Percentiles rank a stretch among this genome's conserved stretches.
Evolutionary conservation across 2,888 invertebrate species (phyloP).

Genomic region (Diploptera punctata): DNA sequence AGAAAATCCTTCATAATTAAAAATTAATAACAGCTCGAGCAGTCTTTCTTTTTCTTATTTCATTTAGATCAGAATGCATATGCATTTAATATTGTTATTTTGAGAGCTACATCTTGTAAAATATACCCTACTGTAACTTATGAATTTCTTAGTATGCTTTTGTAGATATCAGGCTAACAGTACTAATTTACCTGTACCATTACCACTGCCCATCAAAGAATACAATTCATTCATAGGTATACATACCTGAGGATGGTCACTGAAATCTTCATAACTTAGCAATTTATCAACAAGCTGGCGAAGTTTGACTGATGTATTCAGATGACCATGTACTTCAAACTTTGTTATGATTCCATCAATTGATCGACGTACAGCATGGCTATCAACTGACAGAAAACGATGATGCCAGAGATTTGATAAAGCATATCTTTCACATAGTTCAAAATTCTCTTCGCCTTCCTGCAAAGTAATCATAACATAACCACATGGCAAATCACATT

Average conservation of each 20-base stretch:
- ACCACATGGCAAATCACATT: not conserved
- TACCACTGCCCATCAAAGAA: too few relatives aligned
- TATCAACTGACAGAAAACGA: slow-evolving; percentile 56
- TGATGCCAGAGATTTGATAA: slow-evolving; percentile 57
- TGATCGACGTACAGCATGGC: slow-evolving; percentile 55
- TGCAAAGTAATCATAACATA: slow-evolving; percentile 42
- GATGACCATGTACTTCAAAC: slow-evolving; percentile 57
- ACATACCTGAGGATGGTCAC: slow-evolving; percentile 50
- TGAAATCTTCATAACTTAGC: slow-evolving; percentile 49
- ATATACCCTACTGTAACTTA: too few relatives aligned
- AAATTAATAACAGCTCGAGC: too few relatives aligned
- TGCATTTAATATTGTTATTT: too few relatives aligned
- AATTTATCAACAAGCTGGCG: slow-evolving; percentile 51
- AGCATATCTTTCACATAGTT: slow-evolving; percentile 54
- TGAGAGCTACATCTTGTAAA: too few relatives aligned
- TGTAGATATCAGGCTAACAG: too few relatives aligned
- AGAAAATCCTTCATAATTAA: too few relatives aligned
- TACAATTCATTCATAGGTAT: too few relatives aligned
- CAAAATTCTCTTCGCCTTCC: slow-evolving; percentile 55
- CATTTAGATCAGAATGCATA: too few relatives aligned
- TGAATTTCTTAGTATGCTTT: too few relatives aligned
- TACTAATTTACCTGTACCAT: too few relatives aligned
- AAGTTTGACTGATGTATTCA: slow-evolving; percentile 56
- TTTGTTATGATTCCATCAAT: slow-evolving; percentile 57
- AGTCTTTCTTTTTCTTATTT: too few relatives aligned